These are phyloP conservation scores for Heliothis virescens DNA, from an alignment of 1,140 invertebrate genomes.

Conservation along the genomic window DNA sequence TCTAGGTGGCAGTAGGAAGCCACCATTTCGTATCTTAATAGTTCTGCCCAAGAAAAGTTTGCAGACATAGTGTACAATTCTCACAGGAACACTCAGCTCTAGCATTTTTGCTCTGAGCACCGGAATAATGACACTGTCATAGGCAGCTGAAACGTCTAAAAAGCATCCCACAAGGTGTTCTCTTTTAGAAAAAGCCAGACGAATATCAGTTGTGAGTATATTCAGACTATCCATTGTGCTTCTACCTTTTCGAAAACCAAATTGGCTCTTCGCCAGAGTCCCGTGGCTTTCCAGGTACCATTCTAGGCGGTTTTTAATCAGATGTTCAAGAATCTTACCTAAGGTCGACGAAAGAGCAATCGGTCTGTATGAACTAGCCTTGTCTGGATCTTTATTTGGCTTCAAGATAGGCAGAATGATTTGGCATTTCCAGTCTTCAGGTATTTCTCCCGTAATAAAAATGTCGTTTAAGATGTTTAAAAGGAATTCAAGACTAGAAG, in stretches of 20 bases:
- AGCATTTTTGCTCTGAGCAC: conserved; percentile 47
- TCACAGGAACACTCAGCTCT: background rate
- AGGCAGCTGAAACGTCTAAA: conserved; percentile 52
- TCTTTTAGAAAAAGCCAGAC: conserved; percentile 41
- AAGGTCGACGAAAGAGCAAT: too few relatives aligned
- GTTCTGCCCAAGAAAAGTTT: background rate
- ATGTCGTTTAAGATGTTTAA: too few relatives aligned
- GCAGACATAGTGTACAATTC: background rate
- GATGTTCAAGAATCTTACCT: too few relatives aligned
- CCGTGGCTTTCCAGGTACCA: conserved; percentile 18
- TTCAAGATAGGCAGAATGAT: too few relatives aligned
- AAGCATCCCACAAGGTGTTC: conserved; percentile 32
- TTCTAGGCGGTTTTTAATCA: too few relatives aligned
- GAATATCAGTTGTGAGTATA: conserved; percentile 46
- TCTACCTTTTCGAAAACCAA: conserved; percentile 44
- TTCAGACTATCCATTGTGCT: conserved; percentile 32
- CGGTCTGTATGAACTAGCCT: too few relatives aligned
- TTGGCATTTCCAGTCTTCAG: too few relatives aligned
- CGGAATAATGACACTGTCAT: conserved; percentile 55
- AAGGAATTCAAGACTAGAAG: too few relatives aligned
- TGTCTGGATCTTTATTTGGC: too few relatives aligned
- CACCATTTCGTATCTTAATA: background rate
- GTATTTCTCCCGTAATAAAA: too few relatives aligned
- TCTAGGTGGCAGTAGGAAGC: background rate
- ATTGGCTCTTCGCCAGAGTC: conserved; percentile 28